phyloP scores from a whole-genome alignment of 2,888 invertebrate genomes.

The Steinernema carpocapsae region DNA sequence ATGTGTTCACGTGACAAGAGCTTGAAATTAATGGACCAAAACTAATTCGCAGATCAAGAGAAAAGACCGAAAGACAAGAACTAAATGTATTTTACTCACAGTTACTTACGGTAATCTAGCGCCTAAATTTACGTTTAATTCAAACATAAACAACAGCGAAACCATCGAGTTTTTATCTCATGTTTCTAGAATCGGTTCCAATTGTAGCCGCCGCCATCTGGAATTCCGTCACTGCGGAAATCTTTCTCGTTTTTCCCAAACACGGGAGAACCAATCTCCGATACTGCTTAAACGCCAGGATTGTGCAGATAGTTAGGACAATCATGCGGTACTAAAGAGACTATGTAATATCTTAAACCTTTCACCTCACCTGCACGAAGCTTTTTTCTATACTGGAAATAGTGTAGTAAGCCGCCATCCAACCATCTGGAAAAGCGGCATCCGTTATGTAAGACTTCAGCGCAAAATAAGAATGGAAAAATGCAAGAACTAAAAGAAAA shows the following conservation, averaged over 20 bases:
- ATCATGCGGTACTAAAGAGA: constrained; percentile 19
- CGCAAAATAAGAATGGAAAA: not conserved
- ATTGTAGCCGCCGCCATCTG: not conserved
- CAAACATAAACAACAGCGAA: no score
- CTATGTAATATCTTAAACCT: not conserved
- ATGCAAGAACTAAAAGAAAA: constrained; percentile 21
- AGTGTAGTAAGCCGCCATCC: not conserved
- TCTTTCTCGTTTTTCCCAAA: not conserved
- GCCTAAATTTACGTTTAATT: no score
- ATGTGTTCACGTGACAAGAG: no score
- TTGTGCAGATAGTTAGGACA: constrained; percentile 3
- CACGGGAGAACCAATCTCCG: not conserved
- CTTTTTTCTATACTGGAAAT: not conserved
- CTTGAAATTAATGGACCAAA: no score
- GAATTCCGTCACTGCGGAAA: not conserved
- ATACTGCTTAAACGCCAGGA: constrained; percentile 8
- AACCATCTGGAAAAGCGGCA: not conserved
- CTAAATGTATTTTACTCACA: no score
- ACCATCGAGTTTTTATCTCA: no score
- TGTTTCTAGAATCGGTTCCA: no score
- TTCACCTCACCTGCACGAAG: not conserved
- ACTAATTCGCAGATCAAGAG: no score
- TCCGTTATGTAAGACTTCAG: not conserved
- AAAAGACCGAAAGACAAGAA: no score
- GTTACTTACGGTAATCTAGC: no score